These are phyloP conservation scores for Apodemia hepburni DNA, from an alignment of 2,888 invertebrate genomes.

Conservation along the genomic window DNA sequence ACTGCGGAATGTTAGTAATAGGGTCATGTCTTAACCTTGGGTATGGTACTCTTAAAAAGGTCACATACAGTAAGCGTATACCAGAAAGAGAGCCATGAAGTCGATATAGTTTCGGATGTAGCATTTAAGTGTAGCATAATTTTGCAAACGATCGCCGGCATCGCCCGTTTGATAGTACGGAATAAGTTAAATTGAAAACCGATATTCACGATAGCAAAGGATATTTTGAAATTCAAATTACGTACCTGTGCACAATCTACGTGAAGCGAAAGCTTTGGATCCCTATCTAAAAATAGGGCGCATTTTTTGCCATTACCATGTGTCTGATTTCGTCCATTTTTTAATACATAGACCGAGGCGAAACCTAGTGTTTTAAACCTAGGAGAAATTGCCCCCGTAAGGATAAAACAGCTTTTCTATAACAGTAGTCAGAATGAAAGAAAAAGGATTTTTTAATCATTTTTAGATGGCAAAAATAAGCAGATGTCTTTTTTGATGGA, in stretches of 20 bases:
- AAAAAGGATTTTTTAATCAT: too few species aligned
- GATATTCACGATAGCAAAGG: not conserved
- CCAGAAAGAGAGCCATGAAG: not conserved
- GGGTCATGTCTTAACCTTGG: too few species aligned
- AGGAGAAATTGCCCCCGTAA: too few species aligned
- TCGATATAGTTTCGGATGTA: not conserved
- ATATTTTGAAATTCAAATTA: slow-evolving; percentile 1
- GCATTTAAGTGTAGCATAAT: not conserved
- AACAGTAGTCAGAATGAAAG: too few species aligned
- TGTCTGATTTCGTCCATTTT: too few species aligned
- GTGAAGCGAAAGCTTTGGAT: not conserved
- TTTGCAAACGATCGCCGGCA: not conserved
- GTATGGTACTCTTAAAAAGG: too few species aligned
- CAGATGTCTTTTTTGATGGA: too few species aligned
- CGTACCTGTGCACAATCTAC: not conserved
- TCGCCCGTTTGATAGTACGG: not conserved
- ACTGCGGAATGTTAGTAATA: too few species aligned
- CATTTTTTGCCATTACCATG: not conserved
- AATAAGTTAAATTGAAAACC: not conserved
- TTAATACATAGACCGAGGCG: too few species aligned
- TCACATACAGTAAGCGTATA: not conserved
- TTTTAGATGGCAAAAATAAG: too few species aligned
- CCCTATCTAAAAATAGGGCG: not conserved
- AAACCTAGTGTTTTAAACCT: too few species aligned
- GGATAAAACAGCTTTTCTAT: too few species aligned